Percentiles rank a stretch among this genome's conserved stretches.
Evolutionary conservation across 2,888 invertebrate genomes (phyloP).

Genomic region (Agrypnus murinus): DNA sequence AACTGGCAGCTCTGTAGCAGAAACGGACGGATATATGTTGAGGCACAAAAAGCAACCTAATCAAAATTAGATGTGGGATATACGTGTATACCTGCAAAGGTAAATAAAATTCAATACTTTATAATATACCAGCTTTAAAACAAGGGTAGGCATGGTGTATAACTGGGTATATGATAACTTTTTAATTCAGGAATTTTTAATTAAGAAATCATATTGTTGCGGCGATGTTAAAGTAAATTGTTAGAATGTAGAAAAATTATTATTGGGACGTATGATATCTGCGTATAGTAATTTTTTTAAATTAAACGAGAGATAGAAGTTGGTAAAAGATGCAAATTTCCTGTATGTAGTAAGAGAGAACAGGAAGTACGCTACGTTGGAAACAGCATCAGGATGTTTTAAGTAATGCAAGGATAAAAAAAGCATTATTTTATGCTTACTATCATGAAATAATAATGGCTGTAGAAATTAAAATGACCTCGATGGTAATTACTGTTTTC

Average conservation of each 20-base stretch:
- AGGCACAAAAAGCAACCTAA: conserved; percentile 33
- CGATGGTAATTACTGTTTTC: conserved; percentile 28
- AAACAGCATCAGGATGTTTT: conserved; percentile 65
- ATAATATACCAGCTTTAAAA: conserved; percentile 6
- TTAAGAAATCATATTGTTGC: neutral
- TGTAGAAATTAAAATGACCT: conserved; percentile 43
- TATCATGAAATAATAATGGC: conserved; percentile 61
- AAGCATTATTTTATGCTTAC: conserved; percentile 52
- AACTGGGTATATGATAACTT: no score
- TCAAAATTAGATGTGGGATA: conserved; percentile 42
- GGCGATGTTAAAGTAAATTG: neutral
- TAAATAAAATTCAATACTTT: conserved; percentile 20
- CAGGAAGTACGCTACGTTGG: conserved; percentile 69
- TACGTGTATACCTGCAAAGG: conserved; percentile 23
- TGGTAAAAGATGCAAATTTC: conserved; percentile 68
- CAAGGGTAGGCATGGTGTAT: conserved; percentile 1
- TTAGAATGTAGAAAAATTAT: conserved; percentile 4
- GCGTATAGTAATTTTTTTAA: conserved; percentile 14
- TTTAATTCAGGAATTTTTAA: no score
- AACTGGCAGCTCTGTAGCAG: conserved; percentile 35
- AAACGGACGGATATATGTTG: conserved; percentile 33
- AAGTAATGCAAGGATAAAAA: conserved; percentile 61
- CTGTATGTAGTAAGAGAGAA: conserved; percentile 61
- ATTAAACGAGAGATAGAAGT: conserved; percentile 46
- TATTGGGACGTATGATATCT: conserved; percentile 3